Evolutionary conservation across 2,888 invertebrate species (phyloP).

Genomic region (Merodon equestris): DNA sequence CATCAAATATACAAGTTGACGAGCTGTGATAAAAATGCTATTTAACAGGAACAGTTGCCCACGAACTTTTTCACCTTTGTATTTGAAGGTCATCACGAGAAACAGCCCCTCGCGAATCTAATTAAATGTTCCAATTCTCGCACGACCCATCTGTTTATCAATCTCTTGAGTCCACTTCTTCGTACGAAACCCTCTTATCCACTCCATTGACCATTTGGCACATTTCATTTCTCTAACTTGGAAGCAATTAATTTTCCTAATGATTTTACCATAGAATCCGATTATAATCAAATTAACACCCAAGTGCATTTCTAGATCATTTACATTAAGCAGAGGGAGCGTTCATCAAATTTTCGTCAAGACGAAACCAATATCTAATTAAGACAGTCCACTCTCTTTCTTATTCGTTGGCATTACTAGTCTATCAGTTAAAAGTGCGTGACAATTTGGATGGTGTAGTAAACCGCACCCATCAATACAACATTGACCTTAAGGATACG

Average conservation of each 20-base stretch:
- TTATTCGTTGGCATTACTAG: too few species aligned
- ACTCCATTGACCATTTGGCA: conserved; percentile 19
- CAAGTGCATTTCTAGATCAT: not conserved
- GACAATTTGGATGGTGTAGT: too few species aligned
- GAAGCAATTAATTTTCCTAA: conserved; percentile 40
- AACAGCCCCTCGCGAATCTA: not conserved
- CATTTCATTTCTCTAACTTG: not conserved
- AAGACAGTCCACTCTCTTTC: not conserved
- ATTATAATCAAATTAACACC: conserved; percentile 15
- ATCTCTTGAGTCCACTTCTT: not conserved
- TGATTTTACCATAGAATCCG: conserved; percentile 23
- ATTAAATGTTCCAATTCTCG: not conserved
- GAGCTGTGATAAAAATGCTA: too few species aligned
- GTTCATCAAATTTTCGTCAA: conserved; percentile 36
- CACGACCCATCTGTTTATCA: not conserved
- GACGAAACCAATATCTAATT: conserved; percentile 19
- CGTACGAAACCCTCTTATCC: not conserved
- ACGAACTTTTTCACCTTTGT: too few species aligned
- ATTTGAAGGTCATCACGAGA: too few species aligned
- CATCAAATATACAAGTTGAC: too few species aligned
- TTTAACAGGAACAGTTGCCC: too few species aligned
- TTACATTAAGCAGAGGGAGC: conserved; percentile 20
- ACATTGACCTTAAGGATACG: too few species aligned
- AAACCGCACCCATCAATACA: too few species aligned
- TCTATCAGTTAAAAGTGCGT: too few species aligned